Percentiles rank a stretch among this genome's conserved stretches.
Evolutionary conservation across 2,113 vertebrate genomes (phyloP).

Genomic region (Eleginops maclovinus): DNA sequence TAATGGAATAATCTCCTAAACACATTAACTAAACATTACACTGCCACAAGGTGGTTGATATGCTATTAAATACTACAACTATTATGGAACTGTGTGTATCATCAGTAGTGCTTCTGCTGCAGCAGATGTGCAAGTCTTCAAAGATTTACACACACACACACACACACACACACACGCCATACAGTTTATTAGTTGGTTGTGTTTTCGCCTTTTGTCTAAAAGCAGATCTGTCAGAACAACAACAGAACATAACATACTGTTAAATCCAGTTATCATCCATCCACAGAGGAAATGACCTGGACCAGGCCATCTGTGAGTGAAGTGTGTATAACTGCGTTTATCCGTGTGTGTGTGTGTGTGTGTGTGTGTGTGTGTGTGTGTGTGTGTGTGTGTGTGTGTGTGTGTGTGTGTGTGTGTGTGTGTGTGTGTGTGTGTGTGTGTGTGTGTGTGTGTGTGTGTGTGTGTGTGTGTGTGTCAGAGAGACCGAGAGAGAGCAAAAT

Average conservation of each 20-base stretch:
- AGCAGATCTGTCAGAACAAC: constrained; percentile 84
- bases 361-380: constrained; percentile 39
- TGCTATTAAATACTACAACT: constrained; percentile 65
- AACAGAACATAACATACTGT: constrained; percentile 81
- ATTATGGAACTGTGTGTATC: constrained; percentile 57
- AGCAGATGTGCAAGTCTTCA: constrained; percentile 31
- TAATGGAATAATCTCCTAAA: constrained; percentile 77
- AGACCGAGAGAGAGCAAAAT: constrained; percentile 35
- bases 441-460: constrained; percentile 32
- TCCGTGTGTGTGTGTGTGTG: constrained; percentile 43
- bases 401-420: constrained; percentile 47
- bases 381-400: constrained; percentile 49
- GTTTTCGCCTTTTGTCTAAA: constrained; percentile 78
- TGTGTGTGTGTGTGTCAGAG: constrained; percentile 50
- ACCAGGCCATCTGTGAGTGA: constrained; percentile 80
- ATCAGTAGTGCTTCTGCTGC: constrained; percentile 38
- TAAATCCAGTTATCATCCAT: constrained; percentile 88
- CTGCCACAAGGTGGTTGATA: constrained; percentile 71
- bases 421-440: constrained; percentile 25
- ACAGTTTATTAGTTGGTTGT: constrained; percentile 66
- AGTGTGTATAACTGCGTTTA: constrained; percentile 27
- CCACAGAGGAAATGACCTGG: constrained; percentile 84
- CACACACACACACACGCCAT: background rate
- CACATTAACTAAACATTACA: constrained; percentile 77
- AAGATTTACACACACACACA: constrained; percentile 28